Evolutionary conservation across 2,888 invertebrate species (phyloP), one percentile per base, ranked within the genome.

Genomic region (Diachrysia chrysitis): DNA sequence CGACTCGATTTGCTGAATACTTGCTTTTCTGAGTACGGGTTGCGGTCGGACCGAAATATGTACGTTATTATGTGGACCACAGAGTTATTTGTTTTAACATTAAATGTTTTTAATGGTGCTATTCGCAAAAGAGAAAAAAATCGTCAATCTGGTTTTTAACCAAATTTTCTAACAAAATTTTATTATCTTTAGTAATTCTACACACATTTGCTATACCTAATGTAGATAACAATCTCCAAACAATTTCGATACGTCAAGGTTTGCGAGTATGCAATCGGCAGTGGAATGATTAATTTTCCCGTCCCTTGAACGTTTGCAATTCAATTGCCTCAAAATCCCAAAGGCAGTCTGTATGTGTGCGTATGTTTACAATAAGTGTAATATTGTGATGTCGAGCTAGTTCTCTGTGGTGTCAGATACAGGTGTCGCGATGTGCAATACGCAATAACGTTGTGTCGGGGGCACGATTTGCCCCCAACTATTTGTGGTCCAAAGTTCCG

Each of bases 391-490:
- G 85, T 84, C 79, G 81, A 75, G 78, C 77, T 64, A 62, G 81
- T 61, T 35, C 73, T 78, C 79, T 84, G 80, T 78, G 79, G 82
- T 87, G 93, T 92, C 90, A 88, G 84, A 87, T 87, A 86, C 93
- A 92, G 92, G 90, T 92, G 92, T 87, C 83, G 83, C 86, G 85
- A 87, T 85, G 85, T 85, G 84, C 86, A 85, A 75, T 82, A 78
- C 85, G 87, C 90, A 91, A 91, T 91, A 90, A 88, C 88, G 85
- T 70, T 71, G 65, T 76, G 84, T 78, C 81, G 77, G 74, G 71
- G 72, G 76, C 81, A 76, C 79, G 80, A 87, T 87, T 86, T 83
- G 83, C 79, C 82, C 78, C 82, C 71, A 85, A 82, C 84, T 76
- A 83, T 86, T 85, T 83, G 84, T 84, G 86, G 87, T 76, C 60